These are phyloP conservation scores for Pogonomyrmex barbatus DNA, from an alignment of 1,140 invertebrate species.

Conservation along the genomic window DNA sequence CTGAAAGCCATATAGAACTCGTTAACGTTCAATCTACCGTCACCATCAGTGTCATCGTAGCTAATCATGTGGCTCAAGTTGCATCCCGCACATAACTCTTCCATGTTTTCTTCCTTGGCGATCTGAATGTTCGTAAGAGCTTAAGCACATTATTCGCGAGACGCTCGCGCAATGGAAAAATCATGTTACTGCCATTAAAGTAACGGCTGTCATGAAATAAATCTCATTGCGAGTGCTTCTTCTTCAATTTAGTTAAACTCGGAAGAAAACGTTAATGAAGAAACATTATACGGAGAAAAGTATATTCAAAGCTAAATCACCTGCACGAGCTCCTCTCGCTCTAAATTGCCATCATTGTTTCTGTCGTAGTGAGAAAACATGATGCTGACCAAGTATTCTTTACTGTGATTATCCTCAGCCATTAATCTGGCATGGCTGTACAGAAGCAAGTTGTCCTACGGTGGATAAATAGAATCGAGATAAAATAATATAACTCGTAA, in stretches of 20 bases:
- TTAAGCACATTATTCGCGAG: conserved; percentile 24
- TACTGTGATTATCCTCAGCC: conserved; percentile 88
- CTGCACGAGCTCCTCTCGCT: conserved; percentile 89
- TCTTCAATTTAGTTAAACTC: conserved; percentile 21
- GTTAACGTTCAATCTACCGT: conserved; percentile 89
- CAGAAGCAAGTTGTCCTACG: conserved; percentile 90
- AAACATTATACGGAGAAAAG: conserved; percentile 33
- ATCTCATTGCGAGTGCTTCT: conserved; percentile 25
- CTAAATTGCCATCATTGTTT: conserved; percentile 90
- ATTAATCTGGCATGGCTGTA: conserved; percentile 91
- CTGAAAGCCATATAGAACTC: conserved; percentile 93
- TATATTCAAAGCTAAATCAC: conserved; percentile 79
- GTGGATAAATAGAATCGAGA: conserved; percentile 62
- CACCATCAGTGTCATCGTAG: conserved; percentile 90
- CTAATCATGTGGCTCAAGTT: conserved; percentile 89
- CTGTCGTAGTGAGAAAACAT: conserved; percentile 93
- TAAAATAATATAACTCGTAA: not conserved
- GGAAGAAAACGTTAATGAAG: conserved; percentile 53
- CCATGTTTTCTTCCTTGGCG: conserved; percentile 88
- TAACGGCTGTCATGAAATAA: conserved; percentile 33
- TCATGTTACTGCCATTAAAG: conserved; percentile 35
- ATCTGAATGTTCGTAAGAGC: conserved; percentile 83
- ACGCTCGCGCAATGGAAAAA: conserved; percentile 15
- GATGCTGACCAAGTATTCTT: conserved; percentile 91
- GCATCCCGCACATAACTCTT: conserved; percentile 89